phyloP scores from a whole-genome alignment of 2,888 invertebrate genomes.

The Agrotis puta region DNA sequence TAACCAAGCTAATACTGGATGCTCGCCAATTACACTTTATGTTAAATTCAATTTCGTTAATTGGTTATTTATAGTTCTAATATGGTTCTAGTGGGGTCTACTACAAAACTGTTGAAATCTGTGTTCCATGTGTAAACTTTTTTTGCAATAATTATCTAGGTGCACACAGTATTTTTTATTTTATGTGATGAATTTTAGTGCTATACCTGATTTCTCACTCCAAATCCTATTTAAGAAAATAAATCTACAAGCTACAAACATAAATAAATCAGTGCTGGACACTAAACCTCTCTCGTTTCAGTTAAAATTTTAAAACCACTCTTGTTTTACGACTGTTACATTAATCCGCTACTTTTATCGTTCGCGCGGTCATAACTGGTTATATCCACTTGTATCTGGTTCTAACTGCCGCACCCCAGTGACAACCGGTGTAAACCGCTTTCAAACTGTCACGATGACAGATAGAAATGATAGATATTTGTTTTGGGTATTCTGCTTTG shows the following conservation, averaged over 20 bases:
- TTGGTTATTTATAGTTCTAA: not conserved
- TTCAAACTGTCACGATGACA: constrained; percentile 18
- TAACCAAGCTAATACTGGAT: constrained; percentile 23
- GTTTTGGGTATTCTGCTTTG: constrained; percentile 13
- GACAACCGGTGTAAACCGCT: constrained; percentile 19
- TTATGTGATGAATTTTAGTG: not conserved
- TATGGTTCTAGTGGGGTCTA: constrained; percentile 1
- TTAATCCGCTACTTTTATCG: constrained; percentile 67
- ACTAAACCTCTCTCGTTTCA: constrained; percentile 53
- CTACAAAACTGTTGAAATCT: not conserved
- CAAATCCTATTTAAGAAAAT: not conserved
- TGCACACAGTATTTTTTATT: not conserved
- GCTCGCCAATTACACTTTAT: constrained; percentile 32
- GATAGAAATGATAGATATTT: constrained; percentile 26
- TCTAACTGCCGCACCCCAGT: constrained; percentile 19
- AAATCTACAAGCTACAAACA: constrained; percentile 10
- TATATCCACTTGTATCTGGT: constrained; percentile 54
- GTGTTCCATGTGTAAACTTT: too few relatives aligned
- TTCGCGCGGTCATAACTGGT: constrained; percentile 50
- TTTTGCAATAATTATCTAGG: not conserved
- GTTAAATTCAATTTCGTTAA: constrained; percentile 20
- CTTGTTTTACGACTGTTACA: constrained; percentile 65
- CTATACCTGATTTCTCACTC: not conserved
- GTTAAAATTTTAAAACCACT: constrained; percentile 67
- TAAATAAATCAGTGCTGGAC: constrained; percentile 47